These are phyloP conservation scores for Enteromius viviparus DNA, from an alignment of 2,797 vertebrate species.

Conservation along the genomic window DNA sequence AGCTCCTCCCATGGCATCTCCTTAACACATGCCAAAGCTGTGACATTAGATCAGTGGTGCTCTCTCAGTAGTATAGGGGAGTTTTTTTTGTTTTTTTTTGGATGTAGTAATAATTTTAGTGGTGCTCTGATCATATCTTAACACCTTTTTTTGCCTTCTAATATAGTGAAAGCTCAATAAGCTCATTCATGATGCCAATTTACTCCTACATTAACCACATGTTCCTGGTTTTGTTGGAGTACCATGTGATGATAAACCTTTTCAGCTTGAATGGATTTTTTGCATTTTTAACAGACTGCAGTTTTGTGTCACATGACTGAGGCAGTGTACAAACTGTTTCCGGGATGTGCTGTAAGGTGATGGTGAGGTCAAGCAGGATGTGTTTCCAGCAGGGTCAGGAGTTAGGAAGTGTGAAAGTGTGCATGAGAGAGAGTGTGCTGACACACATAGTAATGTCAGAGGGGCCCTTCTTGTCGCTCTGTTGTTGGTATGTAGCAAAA, in stretches of 20 bases:
- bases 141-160: neutral
- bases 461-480: neutral
- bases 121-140: too few species aligned
- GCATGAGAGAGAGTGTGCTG: neutral
- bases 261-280: neutral
- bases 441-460: constrained; percentile 1
- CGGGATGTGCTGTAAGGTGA: constrained; percentile 6
- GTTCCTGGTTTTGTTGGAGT: constrained; percentile 23
- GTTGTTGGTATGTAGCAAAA: constrained; percentile 10
- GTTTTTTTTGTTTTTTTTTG: too few species aligned
- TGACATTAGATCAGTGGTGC: constrained; percentile 15
- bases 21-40: constrained; percentile 1
- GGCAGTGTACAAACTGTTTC: neutral
- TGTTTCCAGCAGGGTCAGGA: constrained; percentile 45
- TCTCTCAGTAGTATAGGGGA: constrained; percentile 1
- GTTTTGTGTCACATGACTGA: constrained; percentile 9
- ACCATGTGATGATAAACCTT: neutral
- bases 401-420: constrained; percentile 45
- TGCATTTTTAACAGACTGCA: constrained; percentile 1
- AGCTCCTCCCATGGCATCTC: constrained; percentile 11
- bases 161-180: neutral
- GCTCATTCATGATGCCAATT: neutral
- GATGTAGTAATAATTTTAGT: neutral
- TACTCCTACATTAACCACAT: neutral
- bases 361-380: constrained; percentile 21